Evolutionary conservation across 2,113 vertebrate species (phyloP).

Genomic region (Heterotilapia buettikoferi): DNA sequence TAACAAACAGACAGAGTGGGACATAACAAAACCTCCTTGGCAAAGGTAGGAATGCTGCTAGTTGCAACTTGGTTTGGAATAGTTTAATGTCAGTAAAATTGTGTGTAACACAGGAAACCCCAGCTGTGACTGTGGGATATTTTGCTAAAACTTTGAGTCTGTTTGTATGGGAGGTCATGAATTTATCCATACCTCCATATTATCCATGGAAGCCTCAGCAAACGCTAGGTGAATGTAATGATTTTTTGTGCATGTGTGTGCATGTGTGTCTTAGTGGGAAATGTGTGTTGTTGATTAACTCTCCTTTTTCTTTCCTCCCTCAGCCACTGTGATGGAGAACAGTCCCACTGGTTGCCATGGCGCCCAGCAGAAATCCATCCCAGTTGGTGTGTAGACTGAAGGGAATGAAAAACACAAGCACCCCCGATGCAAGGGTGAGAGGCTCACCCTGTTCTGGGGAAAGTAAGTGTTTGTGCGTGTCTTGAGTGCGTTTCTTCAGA

Average conservation of each 20-base stretch:
- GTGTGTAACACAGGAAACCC: background rate
- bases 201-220: background rate
- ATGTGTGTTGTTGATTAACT: slow-evolving; percentile 41
- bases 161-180: background rate
- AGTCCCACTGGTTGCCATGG: slow-evolving; percentile 55
- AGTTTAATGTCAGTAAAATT: background rate
- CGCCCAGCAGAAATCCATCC: slow-evolving; percentile 51
- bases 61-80: background rate
- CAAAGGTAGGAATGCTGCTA: background rate
- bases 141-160: background rate
- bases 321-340: slow-evolving; percentile 25
- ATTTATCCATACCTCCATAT: background rate
- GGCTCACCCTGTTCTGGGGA: slow-evolving; percentile 7
- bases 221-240: background rate
- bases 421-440: background rate
- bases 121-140: background rate
- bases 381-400: background rate
- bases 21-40: background rate
- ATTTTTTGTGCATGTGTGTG: background rate
- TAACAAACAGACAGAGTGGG: background rate
- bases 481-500: background rate
- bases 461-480: slow-evolving; percentile 38
- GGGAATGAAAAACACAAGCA: slow-evolving; percentile 24
- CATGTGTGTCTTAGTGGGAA: background rate
- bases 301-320: background rate